Conservation (phyloP, 2,797 vertebrate genomes). For the Salmo trutta region DNA sequence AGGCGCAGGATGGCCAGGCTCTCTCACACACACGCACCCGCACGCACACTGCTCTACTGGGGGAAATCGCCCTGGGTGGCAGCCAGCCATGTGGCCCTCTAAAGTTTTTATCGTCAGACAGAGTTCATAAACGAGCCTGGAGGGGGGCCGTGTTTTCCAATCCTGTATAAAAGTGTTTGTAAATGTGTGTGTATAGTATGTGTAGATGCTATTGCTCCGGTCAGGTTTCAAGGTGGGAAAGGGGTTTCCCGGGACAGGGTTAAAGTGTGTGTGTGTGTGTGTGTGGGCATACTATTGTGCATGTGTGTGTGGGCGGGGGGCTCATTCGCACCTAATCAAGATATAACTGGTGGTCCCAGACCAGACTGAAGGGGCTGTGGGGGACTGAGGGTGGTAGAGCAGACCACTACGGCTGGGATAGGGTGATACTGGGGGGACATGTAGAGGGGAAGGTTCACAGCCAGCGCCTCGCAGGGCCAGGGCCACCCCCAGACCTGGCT, state of each 20-base stretch:
- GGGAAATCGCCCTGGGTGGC: constrained; percentile 58
- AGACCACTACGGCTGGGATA: constrained; percentile 25
- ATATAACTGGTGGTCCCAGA: constrained; percentile 42
- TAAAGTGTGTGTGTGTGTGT: constrained; percentile 1
- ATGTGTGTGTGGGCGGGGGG: constrained; percentile 29
- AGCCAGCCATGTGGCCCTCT: constrained; percentile 50
- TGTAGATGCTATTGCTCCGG: neutral
- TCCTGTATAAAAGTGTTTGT: constrained; percentile 6
- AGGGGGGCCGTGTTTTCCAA: neutral
- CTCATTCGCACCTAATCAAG: constrained; percentile 64
- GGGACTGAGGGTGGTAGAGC: neutral
- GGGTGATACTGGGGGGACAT: constrained; percentile 37
- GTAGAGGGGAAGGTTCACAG: constrained; percentile 36
- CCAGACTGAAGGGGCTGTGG: constrained; percentile 8
- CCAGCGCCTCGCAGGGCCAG: constrained; percentile 3
- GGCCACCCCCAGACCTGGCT: neutral
- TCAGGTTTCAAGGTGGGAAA: constrained; percentile 7
- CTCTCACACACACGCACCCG: constrained; percentile 23
- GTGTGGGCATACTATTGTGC: constrained; percentile 2
- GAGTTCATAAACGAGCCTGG: constrained; percentile 41
- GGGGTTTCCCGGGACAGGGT: neutral
- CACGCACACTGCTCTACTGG: neutral
- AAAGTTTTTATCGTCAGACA: constrained; percentile 54
- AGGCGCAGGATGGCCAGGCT: neutral
- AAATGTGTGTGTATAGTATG: constrained; percentile 5